phyloP scores from a whole-genome alignment of 1,140 invertebrate genomes.

The Drosophila arizonae region DNA sequence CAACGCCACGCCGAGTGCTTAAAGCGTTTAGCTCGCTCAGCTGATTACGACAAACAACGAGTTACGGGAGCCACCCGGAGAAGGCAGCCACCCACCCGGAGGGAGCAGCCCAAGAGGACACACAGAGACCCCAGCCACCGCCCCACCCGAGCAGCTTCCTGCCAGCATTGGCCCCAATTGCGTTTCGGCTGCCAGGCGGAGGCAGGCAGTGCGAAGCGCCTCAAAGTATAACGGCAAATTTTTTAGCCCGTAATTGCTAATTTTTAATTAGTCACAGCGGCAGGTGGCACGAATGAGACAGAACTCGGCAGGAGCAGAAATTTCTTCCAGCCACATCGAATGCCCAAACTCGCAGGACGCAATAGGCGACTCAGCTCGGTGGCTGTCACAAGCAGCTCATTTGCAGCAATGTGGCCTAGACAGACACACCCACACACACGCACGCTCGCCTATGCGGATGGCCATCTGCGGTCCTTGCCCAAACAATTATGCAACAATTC shows the following conservation, averaged over 20 bases:
- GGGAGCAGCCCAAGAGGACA: too few species aligned
- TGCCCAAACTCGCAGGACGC: too few species aligned
- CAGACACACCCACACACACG: background rate
- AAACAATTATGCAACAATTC: conserved; percentile 21
- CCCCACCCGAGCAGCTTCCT: background rate
- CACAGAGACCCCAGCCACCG: background rate
- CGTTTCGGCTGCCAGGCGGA: background rate
- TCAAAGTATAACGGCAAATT: background rate
- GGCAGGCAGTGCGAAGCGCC: background rate
- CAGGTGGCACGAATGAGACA: background rate
- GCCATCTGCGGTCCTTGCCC: background rate
- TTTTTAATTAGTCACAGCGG: conserved; percentile 1
- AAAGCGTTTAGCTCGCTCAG: conserved; percentile 61
- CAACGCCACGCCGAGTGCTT: conserved; percentile 38
- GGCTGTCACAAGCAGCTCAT: conserved; percentile 1
- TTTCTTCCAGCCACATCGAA: background rate
- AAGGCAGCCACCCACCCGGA: background rate
- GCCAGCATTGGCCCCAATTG: background rate
- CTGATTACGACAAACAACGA: conserved; percentile 23
- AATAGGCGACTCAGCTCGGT: background rate
- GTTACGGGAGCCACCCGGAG: background rate
- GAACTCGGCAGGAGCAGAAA: background rate
- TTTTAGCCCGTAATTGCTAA: background rate
- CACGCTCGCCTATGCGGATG: background rate
- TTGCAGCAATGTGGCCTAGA: background rate